Percentiles rank a stretch among this genome's conserved stretches.
Conservation (phyloP, 2,797 vertebrate genomes). For the Oryzias sinensis region DNA sequence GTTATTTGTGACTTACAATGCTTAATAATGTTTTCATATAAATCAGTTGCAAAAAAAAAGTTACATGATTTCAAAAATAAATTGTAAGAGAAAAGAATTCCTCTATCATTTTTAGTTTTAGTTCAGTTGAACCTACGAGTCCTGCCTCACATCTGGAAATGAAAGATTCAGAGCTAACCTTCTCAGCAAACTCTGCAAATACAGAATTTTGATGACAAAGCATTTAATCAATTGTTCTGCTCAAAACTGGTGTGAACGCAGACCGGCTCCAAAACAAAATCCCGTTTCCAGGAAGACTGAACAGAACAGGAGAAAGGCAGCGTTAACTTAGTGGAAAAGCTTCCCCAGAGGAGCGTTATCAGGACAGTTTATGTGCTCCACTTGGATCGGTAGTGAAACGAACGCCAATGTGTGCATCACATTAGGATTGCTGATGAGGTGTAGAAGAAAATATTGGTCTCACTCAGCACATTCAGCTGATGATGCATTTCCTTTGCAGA, state of each 20-base stretch:
- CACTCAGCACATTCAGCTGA: constrained; percentile 28
- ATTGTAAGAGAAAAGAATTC: too few species aligned
- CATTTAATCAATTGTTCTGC: not conserved
- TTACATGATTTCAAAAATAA: too few species aligned
- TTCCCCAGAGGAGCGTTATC: constrained; percentile 24
- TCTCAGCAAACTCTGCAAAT: not conserved
- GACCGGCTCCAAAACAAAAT: not conserved
- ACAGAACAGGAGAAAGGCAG: constrained; percentile 1
- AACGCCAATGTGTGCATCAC: constrained; percentile 8
- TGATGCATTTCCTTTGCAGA: constrained; percentile 19
- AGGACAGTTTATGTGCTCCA: constrained; percentile 30
- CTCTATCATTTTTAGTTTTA: too few species aligned
- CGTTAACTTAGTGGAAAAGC: constrained; percentile 5
- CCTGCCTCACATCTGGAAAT: too few species aligned
- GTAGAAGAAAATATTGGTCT: constrained; percentile 20
- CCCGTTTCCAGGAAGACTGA: constrained; percentile 1
- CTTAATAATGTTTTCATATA: too few species aligned
- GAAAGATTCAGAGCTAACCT: not conserved
- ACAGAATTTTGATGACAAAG: not conserved
- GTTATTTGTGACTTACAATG: too few species aligned
- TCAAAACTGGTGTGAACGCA: not conserved
- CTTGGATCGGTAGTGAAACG: constrained; percentile 16
- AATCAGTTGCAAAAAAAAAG: too few species aligned
- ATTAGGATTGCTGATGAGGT: constrained; percentile 41
- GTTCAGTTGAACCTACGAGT: too few species aligned